Base-by-base conservation (phyloP, 2,113 vertebrate genomes). In the Calyptomena viridis region DNA sequence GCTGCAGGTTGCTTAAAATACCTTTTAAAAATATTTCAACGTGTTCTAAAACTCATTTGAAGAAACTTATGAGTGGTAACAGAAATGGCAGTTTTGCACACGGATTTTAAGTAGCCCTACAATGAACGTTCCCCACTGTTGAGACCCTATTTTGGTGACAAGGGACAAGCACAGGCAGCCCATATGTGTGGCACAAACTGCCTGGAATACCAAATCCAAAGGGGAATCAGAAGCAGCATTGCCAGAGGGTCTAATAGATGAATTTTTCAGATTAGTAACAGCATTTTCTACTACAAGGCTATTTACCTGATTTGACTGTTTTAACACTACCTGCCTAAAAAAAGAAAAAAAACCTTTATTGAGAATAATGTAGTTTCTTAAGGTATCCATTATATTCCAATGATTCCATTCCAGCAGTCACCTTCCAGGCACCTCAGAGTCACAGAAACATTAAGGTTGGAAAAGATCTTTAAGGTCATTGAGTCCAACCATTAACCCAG, bases 401-500 rank as follows among this genome's bases (percentile, higher is more conserved):
- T 0, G 2, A 42, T 33, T 5, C 10, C 50, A 22, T 33, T 82
- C 22, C 53, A 63, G 55, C 42, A 39, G 37, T 52, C 19, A 40
- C 19, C 18, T 31, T n/a, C 30, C 35, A 62, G 30, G 35, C 31
- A 86, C 39, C 58, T 49, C 28, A 62, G 22, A 39, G 56, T 15
- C 22, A 39, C 1, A 17, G 39, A 19, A 73, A 73, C 23, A 20
- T 8, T 42, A 14, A 24, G 42, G n/a, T 4, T 16, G 10, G 25
- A 28, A 64, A 56, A 40, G 17, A 33, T 19, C 52, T 58, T 33
- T 6, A 21, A 25, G 31, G 12, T 30, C 71, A 40, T 2, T 40
- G 24, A 22, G 12, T 12, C 40, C 50, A 64, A 33, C 15, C 49
- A 14, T 28, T 3, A 13, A 12, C 0, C 0, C 37, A 53, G 39